A percentile compares a stretch with the other conserved stretches of the same genome.
Evolutionary conservation across 2,113 vertebrate species (phyloP).

Genomic region (Passer domesticus): DNA sequence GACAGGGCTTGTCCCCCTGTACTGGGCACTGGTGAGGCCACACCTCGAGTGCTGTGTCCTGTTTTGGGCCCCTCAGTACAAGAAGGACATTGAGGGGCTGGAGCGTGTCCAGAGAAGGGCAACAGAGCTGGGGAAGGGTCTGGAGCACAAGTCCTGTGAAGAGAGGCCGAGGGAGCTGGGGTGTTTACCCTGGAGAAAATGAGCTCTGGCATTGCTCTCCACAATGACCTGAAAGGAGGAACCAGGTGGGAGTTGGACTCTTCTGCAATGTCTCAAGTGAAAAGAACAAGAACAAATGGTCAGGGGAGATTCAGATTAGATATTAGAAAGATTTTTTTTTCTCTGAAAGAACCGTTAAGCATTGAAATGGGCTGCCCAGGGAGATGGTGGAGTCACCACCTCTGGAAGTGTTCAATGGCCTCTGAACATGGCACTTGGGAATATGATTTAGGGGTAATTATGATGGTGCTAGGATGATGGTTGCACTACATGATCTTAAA

Average conservation of each 20-base stretch:
- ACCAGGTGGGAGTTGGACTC: neutral
- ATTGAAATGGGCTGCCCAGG: neutral
- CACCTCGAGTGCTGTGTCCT: neutral
- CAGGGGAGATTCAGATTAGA: neutral
- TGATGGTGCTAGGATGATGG: neutral
- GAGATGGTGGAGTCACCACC: neutral
- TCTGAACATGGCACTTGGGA: neutral
- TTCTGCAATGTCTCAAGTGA: neutral
- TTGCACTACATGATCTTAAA: neutral
- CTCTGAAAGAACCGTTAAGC: neutral
- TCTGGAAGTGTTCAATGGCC: neutral
- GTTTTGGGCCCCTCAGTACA: fast-evolving
- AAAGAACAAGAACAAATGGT: neutral
- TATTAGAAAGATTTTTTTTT: neutral
- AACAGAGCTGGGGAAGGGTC: fast-evolving
- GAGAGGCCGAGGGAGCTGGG: fast-evolving
- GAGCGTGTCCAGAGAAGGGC: fast-evolving
- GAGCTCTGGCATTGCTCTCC: neutral
- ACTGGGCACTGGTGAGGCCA: fast-evolving
- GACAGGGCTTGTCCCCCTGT: neutral
- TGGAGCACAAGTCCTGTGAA: neutral
- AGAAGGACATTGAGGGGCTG: neutral
- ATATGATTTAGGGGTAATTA: neutral
- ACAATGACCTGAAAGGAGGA: neutral
- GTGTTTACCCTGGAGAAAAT: neutral